A percentile compares a stretch with the other conserved stretches of the same genome.
Conservation (phyloP, 2,797 vertebrate species). For the Pachyuromys duprasi region DNA sequence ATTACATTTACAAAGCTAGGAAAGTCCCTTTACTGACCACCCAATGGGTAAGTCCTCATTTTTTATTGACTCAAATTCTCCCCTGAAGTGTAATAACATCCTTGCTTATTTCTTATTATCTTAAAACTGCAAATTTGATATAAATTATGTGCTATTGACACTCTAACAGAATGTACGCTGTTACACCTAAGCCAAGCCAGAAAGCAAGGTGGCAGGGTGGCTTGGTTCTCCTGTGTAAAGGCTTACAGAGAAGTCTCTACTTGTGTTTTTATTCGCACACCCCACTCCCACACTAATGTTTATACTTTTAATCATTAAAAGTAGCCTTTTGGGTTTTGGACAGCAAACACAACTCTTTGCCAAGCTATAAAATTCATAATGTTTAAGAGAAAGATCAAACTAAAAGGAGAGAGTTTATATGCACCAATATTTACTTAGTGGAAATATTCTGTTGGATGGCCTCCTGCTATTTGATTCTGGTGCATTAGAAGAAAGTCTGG, state of each 20-base stretch:
- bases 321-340: slow-evolving; percentile 78
- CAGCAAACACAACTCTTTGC: slow-evolving; percentile 74
- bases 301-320: slow-evolving; percentile 65
- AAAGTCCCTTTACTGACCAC: neutral
- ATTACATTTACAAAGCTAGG: neutral
- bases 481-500: slow-evolving; percentile 79
- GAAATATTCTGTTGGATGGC: slow-evolving; percentile 81
- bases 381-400: slow-evolving; percentile 81
- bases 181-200: neutral
- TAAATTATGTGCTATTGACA: slow-evolving; percentile 20
- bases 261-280: neutral
- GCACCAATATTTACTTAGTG: slow-evolving; percentile 76
- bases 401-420: slow-evolving; percentile 73
- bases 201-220: neutral
- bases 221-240: slow-evolving; percentile 8
- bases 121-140: neutral
- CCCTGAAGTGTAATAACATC: slow-evolving; percentile 33
- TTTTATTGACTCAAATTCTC: slow-evolving; percentile 12
- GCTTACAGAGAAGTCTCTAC: slow-evolving; percentile 56
- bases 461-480: slow-evolving; percentile 74
- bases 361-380: slow-evolving; percentile 79
- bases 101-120: slow-evolving; percentile 51
- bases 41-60: neutral
- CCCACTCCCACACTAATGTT: neutral
- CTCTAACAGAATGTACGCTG: neutral